Evolutionary conservation across 2,888 invertebrate species (phyloP).

Genomic region (Hypselothyrea guttata): DNA sequence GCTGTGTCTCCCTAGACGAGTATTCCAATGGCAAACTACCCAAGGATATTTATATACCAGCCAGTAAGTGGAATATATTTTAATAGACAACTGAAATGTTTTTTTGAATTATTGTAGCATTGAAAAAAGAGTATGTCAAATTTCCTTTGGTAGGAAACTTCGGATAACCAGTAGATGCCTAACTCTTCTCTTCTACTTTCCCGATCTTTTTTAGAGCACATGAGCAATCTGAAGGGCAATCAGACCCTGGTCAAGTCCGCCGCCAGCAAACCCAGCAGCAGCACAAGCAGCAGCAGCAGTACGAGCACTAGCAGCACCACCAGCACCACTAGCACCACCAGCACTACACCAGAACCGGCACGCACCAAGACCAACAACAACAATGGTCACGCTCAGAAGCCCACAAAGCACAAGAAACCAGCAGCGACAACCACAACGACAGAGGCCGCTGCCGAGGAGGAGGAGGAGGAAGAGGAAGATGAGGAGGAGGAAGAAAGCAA

Average conservation of each 20-base stretch:
- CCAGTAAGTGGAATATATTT: conserved; percentile 83
- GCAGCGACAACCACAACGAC: conserved; percentile 76
- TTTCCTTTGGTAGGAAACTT: no score
- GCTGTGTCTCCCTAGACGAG: conserved; percentile 91
- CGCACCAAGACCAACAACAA: conserved; percentile 74
- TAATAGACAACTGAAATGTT: no score
- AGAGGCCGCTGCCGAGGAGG: conserved; percentile 63
- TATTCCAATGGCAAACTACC: conserved; percentile 87
- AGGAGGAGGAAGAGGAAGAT: conserved; percentile 62
- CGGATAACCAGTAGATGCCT: not conserved
- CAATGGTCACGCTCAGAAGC: conserved; percentile 53
- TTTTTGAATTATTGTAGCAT: no score
- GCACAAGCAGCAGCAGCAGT: conserved; percentile 46
- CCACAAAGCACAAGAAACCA: conserved; percentile 72
- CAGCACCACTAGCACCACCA: conserved; percentile 62
- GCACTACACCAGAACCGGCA: conserved; percentile 77
- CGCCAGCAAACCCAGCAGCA: conserved; percentile 1
- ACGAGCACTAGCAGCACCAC: conserved; percentile 49
- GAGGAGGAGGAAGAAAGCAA: conserved; percentile 59
- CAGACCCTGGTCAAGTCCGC: conserved; percentile 58
- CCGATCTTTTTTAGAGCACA: conserved; percentile 80
- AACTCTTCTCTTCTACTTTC: not conserved
- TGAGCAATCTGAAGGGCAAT: conserved; percentile 71
- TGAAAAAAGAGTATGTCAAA: no score
- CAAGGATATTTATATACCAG: conserved; percentile 88